Evolutionary conservation across 2,113 vertebrate genomes (phyloP).

Genomic region (Anguilla japonica): DNA sequence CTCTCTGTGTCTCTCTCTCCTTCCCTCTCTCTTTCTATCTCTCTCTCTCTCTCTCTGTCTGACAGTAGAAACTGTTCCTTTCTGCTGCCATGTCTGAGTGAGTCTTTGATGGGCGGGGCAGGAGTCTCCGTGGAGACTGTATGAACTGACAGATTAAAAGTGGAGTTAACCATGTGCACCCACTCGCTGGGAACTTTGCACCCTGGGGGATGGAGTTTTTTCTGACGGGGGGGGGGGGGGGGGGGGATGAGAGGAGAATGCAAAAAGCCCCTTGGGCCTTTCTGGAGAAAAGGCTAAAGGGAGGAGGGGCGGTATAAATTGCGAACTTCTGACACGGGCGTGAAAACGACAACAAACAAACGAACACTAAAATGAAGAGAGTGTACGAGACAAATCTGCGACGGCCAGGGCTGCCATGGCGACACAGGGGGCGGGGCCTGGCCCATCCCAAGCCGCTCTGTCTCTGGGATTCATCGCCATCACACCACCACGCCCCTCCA

Average conservation of each 20-base stretch:
- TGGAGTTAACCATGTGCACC: slow-evolving; percentile 70
- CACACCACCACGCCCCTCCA: slow-evolving; percentile 14
- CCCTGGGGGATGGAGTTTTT: slow-evolving; percentile 51
- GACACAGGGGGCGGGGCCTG: background rate
- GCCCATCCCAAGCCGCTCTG: background rate
- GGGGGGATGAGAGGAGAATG: slow-evolving; percentile 36
- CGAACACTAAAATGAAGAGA: background rate
- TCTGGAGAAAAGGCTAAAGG: slow-evolving; percentile 40
- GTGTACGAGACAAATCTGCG: background rate
- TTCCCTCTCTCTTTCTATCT: background rate
- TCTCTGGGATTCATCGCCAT: slow-evolving; percentile 36
- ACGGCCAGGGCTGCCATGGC: background rate
- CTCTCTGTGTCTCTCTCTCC: background rate
- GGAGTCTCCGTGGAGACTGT: slow-evolving; percentile 52
- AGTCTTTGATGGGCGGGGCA: slow-evolving; percentile 42
- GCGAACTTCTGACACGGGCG: background rate
- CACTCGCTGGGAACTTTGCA: slow-evolving; percentile 55
- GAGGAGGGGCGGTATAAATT: background rate
- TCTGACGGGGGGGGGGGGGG: background rate
- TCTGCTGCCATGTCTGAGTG: slow-evolving; percentile 26
- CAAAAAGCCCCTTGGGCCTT: slow-evolving; percentile 47
- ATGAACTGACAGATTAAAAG: slow-evolving; percentile 66
- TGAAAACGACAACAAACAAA: background rate
- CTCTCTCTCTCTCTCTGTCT: background rate
- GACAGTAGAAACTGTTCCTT: background rate